Evolutionary conservation across 64 coral and sea anemone species (phyloP).

Genomic region (Anthopleura sola): DNA sequence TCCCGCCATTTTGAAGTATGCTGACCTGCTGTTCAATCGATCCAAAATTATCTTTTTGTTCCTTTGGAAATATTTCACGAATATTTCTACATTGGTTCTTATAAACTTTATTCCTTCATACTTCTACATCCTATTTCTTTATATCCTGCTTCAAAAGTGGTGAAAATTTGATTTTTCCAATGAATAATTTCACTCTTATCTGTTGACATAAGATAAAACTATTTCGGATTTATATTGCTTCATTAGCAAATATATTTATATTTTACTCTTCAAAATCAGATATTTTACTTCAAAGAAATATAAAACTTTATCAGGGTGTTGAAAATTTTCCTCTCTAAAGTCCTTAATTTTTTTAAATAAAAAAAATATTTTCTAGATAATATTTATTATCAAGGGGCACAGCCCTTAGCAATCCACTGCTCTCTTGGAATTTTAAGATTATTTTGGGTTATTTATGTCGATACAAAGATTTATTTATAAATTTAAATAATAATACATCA

Average conservation of each 20-base stretch:
- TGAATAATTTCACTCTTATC: background rate
- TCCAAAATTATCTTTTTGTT: background rate
- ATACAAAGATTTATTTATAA: background rate
- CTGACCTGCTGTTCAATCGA: background rate
- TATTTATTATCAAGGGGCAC: background rate
- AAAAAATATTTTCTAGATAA: background rate
- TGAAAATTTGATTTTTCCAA: background rate
- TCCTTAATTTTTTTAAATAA: background rate
- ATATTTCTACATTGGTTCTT: background rate
- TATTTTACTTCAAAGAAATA: background rate
- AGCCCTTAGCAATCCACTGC: background rate
- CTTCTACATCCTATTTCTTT: background rate
- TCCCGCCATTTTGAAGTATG: slow-evolving; percentile 32
- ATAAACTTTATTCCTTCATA: background rate
- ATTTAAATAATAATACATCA: too few species aligned
- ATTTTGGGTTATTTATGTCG: background rate
- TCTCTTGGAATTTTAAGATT: background rate
- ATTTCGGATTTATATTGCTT: background rate
- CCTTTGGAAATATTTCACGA: background rate
- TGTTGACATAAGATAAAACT: background rate
- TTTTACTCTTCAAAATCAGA: background rate
- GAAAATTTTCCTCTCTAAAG: background rate
- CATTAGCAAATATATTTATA: background rate
- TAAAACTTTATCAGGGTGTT: background rate
- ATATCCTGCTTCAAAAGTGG: background rate